Evolutionary conservation across 2,888 invertebrate species (phyloP).

Genomic region (Scaptomyza flava): DNA sequence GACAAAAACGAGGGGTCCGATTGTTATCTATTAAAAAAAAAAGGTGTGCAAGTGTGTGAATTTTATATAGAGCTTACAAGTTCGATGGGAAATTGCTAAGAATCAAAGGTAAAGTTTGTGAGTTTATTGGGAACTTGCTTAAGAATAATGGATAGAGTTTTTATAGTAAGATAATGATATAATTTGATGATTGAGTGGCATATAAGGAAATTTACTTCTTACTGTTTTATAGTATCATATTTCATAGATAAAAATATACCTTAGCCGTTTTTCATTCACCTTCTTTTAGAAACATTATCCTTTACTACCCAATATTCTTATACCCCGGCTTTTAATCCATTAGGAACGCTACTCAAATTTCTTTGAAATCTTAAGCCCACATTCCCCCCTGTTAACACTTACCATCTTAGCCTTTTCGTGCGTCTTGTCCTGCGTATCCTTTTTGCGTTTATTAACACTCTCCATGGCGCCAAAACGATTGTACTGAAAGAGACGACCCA

Average conservation of each 20-base stretch:
- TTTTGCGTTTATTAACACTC: conserved; percentile 64
- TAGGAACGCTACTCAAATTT: not conserved
- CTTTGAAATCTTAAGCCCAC: not conserved
- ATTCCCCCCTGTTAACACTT: conserved; percentile 20
- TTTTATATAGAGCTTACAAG: not conserved
- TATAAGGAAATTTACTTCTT: no score
- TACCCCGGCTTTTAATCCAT: not conserved
- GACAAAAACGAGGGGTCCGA: conserved; percentile 2
- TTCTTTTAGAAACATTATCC: not conserved
- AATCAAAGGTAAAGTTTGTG: not conserved
- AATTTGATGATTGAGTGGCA: not conserved
- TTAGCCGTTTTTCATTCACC: not conserved
- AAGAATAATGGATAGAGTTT: not conserved
- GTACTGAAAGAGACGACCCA: conserved; percentile 82
- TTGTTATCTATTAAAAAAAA: conserved; percentile 13
- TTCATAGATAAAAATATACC: not conserved
- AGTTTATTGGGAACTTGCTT: not conserved
- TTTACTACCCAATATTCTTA: not conserved
- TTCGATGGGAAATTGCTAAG: not conserved
- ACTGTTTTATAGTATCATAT: conserved; percentile 7
- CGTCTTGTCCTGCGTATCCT: conserved; percentile 66
- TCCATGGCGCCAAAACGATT: conserved; percentile 79
- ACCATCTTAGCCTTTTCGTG: conserved; percentile 71
- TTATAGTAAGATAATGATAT: not conserved
- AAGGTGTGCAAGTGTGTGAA: conserved; percentile 14